Base-by-base conservation (phyloP, 2,888 invertebrate species). In the Hemistola chrysoprasaria region DNA sequence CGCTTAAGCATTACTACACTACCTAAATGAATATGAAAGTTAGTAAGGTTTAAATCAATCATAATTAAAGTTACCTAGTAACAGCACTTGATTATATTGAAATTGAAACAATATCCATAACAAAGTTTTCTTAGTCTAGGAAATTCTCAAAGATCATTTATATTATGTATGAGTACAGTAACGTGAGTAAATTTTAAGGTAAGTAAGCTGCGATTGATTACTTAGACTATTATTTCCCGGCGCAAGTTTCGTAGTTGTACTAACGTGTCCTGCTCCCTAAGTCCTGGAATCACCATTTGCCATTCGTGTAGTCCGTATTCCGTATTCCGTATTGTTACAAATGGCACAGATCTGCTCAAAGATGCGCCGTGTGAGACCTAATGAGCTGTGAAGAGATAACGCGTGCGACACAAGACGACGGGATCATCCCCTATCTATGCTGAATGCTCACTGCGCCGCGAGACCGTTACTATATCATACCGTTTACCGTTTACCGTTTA, bases 331-430 rank as follows among this genome's bases (percentile, higher is more conserved):
- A 85, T 87, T 86, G 87, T 83, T 80, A 82, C 80, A 85, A 88
- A 85, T 82, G 72, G 77, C 65, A 73, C 63, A 78, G 81, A 79
- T 82, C 77, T 82, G 38, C 43, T 39, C 43, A 69, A 70, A 74
- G 72, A 65, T 72, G 60, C 66, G 69, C 74, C 68, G 75, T 78
- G 76, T 69, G 77, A 62, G 66, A 76, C 76, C 81, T 88, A 89
- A 89, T 89, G 90, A 88, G 82, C 85, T 82, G 90, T 90, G 86
- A 91, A 91, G 71, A 90, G 91, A 91, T 91, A 90, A 90, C 90
- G 79, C 78, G 73, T 59, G 71, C 72, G 69, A 70, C 73, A 70
- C 63, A 63, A 75, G 73, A 65, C 74, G 73, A 74, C 77, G 74
- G 75, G 75, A 83, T 84, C 78, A 75, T 69, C 71, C 72, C 68